Evolutionary conservation across 2,888 invertebrate genomes (phyloP).

Genomic region (Acleris cristana): DNA sequence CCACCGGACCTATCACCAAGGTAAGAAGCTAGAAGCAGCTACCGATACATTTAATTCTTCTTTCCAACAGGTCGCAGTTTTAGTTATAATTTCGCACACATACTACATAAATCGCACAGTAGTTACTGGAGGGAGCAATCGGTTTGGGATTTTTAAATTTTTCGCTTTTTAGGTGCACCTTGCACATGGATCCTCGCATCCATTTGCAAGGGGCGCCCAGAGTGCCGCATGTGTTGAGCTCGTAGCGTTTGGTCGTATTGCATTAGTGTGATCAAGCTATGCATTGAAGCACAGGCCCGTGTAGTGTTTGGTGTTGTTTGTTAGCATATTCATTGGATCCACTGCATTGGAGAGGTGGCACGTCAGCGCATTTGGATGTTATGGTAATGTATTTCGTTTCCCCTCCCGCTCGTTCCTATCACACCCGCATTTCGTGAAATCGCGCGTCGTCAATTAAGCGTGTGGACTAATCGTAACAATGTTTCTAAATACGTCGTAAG

Average conservation of each 20-base stretch:
- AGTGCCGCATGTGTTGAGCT: slow-evolving; percentile 81
- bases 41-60: slow-evolving; percentile 52
- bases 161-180: slow-evolving; percentile 68
- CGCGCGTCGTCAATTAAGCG: slow-evolving; percentile 69
- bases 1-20: slow-evolving; percentile 97
- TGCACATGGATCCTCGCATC: slow-evolving; percentile 75
- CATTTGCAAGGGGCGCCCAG: slow-evolving; percentile 78
- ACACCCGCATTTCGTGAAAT: slow-evolving; percentile 64
- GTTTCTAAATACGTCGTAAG: slow-evolving; percentile 58
- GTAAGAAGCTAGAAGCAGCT: slow-evolving; percentile 83
- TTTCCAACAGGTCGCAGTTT: slow-evolving; percentile 67
- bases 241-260: slow-evolving; percentile 81
- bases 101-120: slow-evolving; percentile 78
- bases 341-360: slow-evolving; percentile 84
- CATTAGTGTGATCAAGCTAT: slow-evolving; percentile 81
- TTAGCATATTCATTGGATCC: slow-evolving; percentile 73
- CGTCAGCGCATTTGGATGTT: slow-evolving; percentile 76
- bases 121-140: slow-evolving; percentile 80
- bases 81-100: slow-evolving; percentile 75
- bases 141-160: slow-evolving; percentile 75
- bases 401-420: slow-evolving; percentile 74
- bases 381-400: slow-evolving; percentile 80
- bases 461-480: slow-evolving; percentile 74
- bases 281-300: slow-evolving; percentile 78
- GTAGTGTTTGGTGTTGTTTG: slow-evolving; percentile 82